Percentiles rank a stretch among this genome's conserved stretches.
Conservation (phyloP, 2,888 invertebrate genomes). For the Nysson spinosus region DNA sequence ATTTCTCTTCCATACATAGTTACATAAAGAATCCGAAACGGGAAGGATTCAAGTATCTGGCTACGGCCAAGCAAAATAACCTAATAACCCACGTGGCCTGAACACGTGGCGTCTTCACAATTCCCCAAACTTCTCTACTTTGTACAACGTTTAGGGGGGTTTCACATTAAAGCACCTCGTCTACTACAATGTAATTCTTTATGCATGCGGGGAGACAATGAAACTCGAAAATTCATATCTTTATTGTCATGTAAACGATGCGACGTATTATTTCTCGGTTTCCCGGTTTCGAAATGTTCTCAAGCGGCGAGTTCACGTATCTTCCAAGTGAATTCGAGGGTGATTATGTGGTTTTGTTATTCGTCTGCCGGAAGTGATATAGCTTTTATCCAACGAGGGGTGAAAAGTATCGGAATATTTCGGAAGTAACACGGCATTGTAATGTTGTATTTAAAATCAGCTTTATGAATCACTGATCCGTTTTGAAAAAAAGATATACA, state of each 20-base stretch:
- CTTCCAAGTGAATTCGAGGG: too few species aligned
- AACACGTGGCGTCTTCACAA: conserved; percentile 42
- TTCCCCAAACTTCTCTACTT: conserved; percentile 21
- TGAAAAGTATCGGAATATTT: background rate
- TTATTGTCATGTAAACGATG: too few species aligned
- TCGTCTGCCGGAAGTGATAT: too few species aligned
- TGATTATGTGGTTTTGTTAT: too few species aligned
- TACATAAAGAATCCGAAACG: background rate
- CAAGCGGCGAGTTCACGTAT: too few species aligned
- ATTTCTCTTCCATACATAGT: background rate
- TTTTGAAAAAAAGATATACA: conserved; percentile 10
- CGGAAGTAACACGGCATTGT: conserved; percentile 3
- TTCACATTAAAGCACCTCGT: too few species aligned
- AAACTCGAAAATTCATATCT: too few species aligned
- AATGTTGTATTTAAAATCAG: background rate
- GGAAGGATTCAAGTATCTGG: conserved; percentile 31
- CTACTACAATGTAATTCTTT: too few species aligned
- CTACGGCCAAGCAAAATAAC: conserved; percentile 49
- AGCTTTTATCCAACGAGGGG: too few species aligned
- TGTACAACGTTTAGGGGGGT: background rate
- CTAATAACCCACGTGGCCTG: conserved; percentile 47
- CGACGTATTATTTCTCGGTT: too few species aligned
- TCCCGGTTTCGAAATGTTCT: too few species aligned
- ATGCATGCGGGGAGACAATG: too few species aligned
- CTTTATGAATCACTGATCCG: conserved; percentile 21